Conservation (phyloP, 2,888 invertebrate species). For the Leptopilina syphax region DNA sequence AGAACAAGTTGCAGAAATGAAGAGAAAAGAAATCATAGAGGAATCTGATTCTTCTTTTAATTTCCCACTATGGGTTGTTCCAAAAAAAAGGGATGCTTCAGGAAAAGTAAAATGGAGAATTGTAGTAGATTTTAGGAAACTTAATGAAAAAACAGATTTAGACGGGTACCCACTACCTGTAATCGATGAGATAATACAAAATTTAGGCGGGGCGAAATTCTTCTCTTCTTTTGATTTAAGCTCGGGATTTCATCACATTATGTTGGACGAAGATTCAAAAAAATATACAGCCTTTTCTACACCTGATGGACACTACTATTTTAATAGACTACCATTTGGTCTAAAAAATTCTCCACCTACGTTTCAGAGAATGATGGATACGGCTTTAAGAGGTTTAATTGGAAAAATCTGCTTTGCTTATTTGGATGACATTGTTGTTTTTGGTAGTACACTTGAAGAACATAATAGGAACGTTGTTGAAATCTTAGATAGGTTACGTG, state of each 20-base stretch:
- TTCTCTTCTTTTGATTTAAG: background rate
- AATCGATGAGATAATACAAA: background rate
- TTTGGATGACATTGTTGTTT: slow-evolving; percentile 23
- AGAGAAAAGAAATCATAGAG: background rate
- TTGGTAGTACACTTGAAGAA: slow-evolving; percentile 19
- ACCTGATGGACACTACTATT: background rate
- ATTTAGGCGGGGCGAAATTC: background rate
- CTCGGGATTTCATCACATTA: background rate
- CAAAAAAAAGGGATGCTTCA: background rate
- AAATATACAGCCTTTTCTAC: background rate
- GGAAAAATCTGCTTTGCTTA: background rate
- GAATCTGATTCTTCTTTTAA: background rate
- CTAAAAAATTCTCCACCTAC: slow-evolving; percentile 36
- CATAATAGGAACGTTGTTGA: slow-evolving; percentile 21
- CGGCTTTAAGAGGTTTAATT: background rate
- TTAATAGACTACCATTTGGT: slow-evolving; percentile 1
- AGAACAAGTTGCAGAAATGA: background rate
- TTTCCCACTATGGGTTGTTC: background rate
- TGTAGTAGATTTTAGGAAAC: background rate
- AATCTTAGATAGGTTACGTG: slow-evolving; percentile 19
- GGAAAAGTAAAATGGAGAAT: background rate
- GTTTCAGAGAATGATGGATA: slow-evolving; percentile 32
- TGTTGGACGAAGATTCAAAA: background rate
- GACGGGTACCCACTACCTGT: background rate
- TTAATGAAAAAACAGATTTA: background rate